These are phyloP conservation scores for Diadegma fenestrale DNA, from an alignment of 2,888 invertebrate genomes.

Conservation along the genomic window DNA sequence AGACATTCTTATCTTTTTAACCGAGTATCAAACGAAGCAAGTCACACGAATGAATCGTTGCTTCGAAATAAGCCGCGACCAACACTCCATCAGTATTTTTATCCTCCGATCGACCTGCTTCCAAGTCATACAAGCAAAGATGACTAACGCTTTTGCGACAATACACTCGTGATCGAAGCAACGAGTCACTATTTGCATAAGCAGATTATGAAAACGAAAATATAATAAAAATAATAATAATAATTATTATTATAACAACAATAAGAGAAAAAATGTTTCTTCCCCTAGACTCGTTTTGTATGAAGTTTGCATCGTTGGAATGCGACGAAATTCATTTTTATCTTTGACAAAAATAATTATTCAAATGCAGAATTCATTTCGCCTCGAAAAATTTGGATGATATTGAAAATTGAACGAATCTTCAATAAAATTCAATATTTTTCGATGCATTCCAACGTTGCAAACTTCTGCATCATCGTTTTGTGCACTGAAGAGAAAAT, in stretches of 20 bases:
- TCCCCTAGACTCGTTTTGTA: constrained; percentile 11
- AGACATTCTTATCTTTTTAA: neutral
- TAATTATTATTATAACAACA: neutral
- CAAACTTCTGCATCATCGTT: too few species aligned
- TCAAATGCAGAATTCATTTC: too few species aligned
- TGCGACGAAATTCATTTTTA: too few species aligned
- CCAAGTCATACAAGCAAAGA: neutral
- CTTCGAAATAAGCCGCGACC: constrained; percentile 6
- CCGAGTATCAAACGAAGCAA: neutral
- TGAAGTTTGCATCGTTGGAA: too few species aligned
- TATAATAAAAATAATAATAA: constrained; percentile 10
- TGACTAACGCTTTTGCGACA: neutral
- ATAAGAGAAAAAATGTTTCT: constrained; percentile 1
- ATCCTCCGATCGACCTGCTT: neutral
- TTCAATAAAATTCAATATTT: too few species aligned
- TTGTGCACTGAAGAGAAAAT: too few species aligned
- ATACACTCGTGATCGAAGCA: neutral
- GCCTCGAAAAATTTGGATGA: too few species aligned
- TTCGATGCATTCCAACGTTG: too few species aligned
- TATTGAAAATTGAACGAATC: too few species aligned
- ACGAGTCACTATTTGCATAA: constrained; percentile 29
- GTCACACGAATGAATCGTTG: neutral
- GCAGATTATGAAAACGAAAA: constrained; percentile 21
- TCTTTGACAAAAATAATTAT: too few species aligned
- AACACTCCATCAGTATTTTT: neutral